Conservation (phyloP, 2,797 vertebrate species). For the Malurus leucopterus region DNA sequence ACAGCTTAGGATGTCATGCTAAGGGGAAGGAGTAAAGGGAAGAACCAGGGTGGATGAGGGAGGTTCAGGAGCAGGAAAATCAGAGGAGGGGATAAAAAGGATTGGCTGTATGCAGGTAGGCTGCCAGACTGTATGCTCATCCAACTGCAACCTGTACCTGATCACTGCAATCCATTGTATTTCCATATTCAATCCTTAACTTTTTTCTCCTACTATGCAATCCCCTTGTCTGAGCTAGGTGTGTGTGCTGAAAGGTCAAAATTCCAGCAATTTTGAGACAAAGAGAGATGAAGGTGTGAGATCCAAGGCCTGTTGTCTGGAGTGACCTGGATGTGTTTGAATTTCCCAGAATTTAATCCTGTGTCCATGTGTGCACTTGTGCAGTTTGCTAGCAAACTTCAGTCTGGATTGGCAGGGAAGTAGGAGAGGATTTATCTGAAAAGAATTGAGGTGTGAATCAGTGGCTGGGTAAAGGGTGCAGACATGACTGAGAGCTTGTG, state of each 20-base stretch:
- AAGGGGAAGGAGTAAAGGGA: neutral
- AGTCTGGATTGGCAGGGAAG: neutral
- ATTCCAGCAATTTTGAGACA: neutral
- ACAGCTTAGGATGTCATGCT: neutral
- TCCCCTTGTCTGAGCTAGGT: neutral
- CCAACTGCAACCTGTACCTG: neutral
- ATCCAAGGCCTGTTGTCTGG: neutral
- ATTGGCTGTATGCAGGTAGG: neutral
- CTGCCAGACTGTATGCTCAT: rapidly evolving
- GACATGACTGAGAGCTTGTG: neutral
- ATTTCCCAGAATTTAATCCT: neutral
- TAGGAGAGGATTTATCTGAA: neutral
- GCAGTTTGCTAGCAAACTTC: neutral
- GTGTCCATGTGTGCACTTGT: neutral
- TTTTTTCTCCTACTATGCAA: neutral
- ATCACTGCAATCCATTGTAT: neutral
- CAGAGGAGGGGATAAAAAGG: neutral
- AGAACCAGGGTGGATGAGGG: neutral
- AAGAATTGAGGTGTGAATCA: neutral
- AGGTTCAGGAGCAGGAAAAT: neutral
- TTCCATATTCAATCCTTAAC: neutral
- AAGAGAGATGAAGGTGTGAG: neutral
- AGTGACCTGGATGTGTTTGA: neutral
- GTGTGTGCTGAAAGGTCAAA: neutral
- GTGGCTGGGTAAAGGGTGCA: neutral